phyloP scores from a whole-genome alignment of 2,888 invertebrate species.

The Onchidella celtica region DNA sequence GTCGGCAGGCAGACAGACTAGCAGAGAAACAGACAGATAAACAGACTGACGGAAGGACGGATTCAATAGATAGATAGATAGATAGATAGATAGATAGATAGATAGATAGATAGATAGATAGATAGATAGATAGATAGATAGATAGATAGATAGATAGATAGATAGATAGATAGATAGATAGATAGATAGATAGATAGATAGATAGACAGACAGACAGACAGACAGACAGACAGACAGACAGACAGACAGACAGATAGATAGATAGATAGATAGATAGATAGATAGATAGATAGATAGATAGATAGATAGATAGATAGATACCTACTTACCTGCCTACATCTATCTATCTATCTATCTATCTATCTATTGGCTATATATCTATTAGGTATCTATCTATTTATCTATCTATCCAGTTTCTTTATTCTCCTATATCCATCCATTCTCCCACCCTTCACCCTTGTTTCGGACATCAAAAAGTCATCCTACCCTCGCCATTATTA shows the following conservation, averaged over 20 bases:
- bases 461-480: too few relatives aligned
- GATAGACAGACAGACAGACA: constrained; percentile 33
- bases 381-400: too few relatives aligned
- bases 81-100: background rate
- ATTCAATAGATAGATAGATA: background rate
- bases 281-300: too few relatives aligned
- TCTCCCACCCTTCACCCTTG: too few relatives aligned
- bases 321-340: too few relatives aligned
- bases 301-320: too few relatives aligned
- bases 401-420: too few relatives aligned
- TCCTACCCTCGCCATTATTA: too few relatives aligned
- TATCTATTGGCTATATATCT: too few relatives aligned
- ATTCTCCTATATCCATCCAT: too few relatives aligned
- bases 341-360: too few relatives aligned
- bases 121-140: background rate
- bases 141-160: background rate
- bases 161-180: constrained; percentile 29
- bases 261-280: background rate
- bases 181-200: constrained; percentile 32
- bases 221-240: constrained; percentile 11
- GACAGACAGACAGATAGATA: constrained; percentile 9
- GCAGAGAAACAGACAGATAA: background rate
- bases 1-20: too few relatives aligned
- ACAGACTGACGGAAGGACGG: background rate
- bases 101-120: background rate